Base-by-base conservation (phyloP, 1,140 invertebrate genomes). In the Drosophila busckii region DNA sequence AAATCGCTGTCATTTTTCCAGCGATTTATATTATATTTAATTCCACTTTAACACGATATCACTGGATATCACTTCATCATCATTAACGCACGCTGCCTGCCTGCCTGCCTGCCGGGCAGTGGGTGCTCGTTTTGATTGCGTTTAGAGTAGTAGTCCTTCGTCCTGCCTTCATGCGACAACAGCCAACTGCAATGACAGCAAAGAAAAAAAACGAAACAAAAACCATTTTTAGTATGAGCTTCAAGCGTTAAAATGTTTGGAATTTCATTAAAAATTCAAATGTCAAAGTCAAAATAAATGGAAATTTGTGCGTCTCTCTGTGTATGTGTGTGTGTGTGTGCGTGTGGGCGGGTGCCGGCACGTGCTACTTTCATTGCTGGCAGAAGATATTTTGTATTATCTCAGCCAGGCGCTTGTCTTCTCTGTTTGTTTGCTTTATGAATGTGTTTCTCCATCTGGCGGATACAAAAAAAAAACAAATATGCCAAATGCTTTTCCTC, bases 251-350 rank as follows among this genome's bases (percentile, higher is more conserved):
- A 80, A 82, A 83, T 75, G 55, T 82, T 80, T 75, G 75, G 76
- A 82, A 82, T 82, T 82, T 82, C 76, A 82, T 82, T 82, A 82
- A 75, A 82, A 82, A 83, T 82, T 66, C 76, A 83, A 82, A 82
- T 70, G 69, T 82, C 75, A 82, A 82, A 67, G 76, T 66, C 75
- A 29, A 75, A 82, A 82, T 82, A 82, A 82, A 82, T 82, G 75
- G 65, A 82, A 83, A 70, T 66, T 83, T 59, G 54, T 71, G 38
- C 28, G 26, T 49, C 28, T 45, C 22, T 44, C 48, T 41, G 38
- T 34, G 53, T 10, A 41, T 46, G 12, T 32, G 35, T 26, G 10
- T 19, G 34, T 37, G 1, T 22, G 34, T 37, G 34, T 49, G 42
- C 49, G 53, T 32, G 35, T 53, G 26, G 29, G 31, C 37, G 40